Evolutionary conservation across 2,888 invertebrate genomes (phyloP).

Genomic region (Acrocyrtus sp.): DNA sequence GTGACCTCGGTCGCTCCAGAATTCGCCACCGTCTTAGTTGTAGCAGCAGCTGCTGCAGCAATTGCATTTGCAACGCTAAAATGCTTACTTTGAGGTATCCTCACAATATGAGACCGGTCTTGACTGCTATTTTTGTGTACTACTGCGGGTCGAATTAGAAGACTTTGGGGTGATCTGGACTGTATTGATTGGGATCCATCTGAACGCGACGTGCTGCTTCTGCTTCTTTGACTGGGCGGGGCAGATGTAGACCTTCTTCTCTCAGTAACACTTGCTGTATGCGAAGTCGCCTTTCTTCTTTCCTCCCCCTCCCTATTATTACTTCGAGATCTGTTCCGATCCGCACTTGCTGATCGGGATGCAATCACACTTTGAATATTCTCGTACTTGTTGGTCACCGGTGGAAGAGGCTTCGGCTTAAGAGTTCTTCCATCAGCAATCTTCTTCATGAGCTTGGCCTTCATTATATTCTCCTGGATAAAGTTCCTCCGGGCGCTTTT

Average conservation of each 20-base stretch:
- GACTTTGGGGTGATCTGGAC: background rate
- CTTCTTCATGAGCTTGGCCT: constrained; percentile 5
- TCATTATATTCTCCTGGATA: constrained; percentile 37
- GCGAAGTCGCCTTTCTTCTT: background rate
- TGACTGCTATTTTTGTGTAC: background rate
- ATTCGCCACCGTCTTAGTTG: background rate
- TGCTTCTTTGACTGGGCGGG: background rate
- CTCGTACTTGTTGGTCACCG: constrained; percentile 17
- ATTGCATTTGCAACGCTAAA: background rate
- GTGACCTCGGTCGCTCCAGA: background rate
- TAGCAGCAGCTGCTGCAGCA: background rate
- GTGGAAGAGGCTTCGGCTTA: constrained; percentile 3
- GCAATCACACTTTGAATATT: constrained; percentile 12
- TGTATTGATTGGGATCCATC: background rate
- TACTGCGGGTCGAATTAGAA: background rate
- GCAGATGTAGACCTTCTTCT: background rate
- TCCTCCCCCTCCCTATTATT: background rate
- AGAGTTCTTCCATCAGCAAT: background rate
- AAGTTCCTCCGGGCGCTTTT: constrained; percentile 18
- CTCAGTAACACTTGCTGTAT: background rate
- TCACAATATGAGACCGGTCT: background rate
- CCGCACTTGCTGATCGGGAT: background rate
- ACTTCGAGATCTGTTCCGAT: background rate
- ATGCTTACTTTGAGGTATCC: background rate
- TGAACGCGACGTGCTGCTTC: background rate